Evolutionary conservation across 2,113 vertebrate species (phyloP), one percentile per base, ranked within the genome.

Genomic region (Anguilla rostrata): DNA sequence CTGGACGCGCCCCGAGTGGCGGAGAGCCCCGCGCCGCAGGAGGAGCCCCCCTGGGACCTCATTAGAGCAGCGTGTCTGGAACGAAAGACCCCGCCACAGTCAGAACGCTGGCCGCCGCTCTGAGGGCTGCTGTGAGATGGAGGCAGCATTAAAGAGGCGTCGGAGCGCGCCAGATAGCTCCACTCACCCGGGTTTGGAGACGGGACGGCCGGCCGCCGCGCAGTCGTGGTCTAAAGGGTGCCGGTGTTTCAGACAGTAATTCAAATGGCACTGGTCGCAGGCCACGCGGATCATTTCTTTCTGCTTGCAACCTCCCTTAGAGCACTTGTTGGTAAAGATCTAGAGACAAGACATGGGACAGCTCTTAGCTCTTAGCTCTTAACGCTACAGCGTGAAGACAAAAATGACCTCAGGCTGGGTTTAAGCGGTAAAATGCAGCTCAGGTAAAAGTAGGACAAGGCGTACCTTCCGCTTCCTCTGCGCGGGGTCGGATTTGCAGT

Each of bases 181-280:
- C 34, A n/a, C 91, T 94, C 91, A 99, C 97, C 97, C 96, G 0
- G 96, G 87, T 89, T 94, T 95, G 87, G 96, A 94, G 80, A 92
- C 16, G 0, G 95, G 84, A 40, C 49, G 90, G 53, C 89, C 86
- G 40, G 90, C 92, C 39, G 95, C 92, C 56, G 88, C 93, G 92
- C 98, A 99, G 79, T 95, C 91, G 0, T 99, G 98, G 90, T 98
- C 98, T 92, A 97, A 91, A 3, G 97, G 96, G 86, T 99, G 97
- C 39, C 98, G 95, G 86, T 99, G 98, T 86, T 96, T 97, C 80
- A 99, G 95, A 92, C 98, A 99, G 92, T 97, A 99, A 90, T 96
- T 98, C 87, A 95, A 91, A 46, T 87, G 90, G 34, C 98, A 98
- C 86, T 97, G 96, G 2, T 95, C 96, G 88, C 98, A 99, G 5